Evolutionary conservation across 2,888 invertebrate genomes (phyloP), one percentile per base, ranked within the genome.

Genomic region (Athrips mouffetella): DNA sequence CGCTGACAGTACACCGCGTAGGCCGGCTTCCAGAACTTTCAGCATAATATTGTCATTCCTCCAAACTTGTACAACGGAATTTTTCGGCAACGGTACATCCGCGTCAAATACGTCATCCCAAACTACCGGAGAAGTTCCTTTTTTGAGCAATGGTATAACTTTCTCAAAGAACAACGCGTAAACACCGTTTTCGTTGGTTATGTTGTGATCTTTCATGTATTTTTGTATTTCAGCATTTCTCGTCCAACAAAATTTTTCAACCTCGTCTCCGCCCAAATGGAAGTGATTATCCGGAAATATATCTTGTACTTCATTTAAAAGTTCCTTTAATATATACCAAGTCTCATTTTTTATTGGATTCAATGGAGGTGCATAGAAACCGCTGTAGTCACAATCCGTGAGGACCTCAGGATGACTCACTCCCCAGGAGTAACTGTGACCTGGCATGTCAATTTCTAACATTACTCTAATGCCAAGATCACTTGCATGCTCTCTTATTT

Each of bases 181-280:
- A 8, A 44, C 15, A 5, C 11, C 20, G 6, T 1, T 16, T n/a
- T n/a, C 8, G 10, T 21, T 1, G 8, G 37, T 18, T 3, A 41
- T 41, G 15, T 25, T 16, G 4, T 41, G 7, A 10, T 15, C 11
- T 8, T 15, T 2, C 27, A 41, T 41, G 16, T 25, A 41, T 13
- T 20, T 30, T 4, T 8, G 13, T 44, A 31, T 31, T 10, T 29
- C 11, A 3, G 18, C 31, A 33, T 35, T 18, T 29, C 15, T 15
- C 76, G 73, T 92, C 95, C 95, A 95, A 67, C 95, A 96, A 47
- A 83, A 83, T 67, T 91, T 92, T 18, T 89, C 90, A 0, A 96
- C 95, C 82, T 97, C 96, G 73, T 97, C 96, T 3, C 95, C 96
- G n/a, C 96, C 96, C 1, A 96, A 72, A 78, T 97, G 96, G 3